Conservation (phyloP, 2,113 vertebrate genomes). For the Grallaria varia region DNA sequence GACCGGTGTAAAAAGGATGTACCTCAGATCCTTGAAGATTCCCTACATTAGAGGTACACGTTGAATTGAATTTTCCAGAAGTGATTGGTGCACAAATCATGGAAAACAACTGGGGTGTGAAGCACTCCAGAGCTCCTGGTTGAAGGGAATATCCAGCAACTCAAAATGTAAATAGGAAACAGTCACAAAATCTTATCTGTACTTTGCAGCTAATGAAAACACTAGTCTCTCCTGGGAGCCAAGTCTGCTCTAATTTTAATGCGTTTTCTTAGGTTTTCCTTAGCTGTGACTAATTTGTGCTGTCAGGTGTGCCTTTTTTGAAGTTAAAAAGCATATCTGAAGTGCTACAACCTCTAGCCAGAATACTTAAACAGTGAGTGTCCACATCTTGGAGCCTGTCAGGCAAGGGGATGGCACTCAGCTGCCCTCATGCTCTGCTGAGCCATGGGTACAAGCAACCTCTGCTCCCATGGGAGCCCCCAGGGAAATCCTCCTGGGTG, state of each 20-base stretch:
- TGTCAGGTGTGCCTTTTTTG: slow-evolving; percentile 24
- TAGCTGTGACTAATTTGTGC: slow-evolving; percentile 27
- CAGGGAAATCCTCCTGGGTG: background rate
- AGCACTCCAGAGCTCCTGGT: background rate
- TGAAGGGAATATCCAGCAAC: slow-evolving; percentile 3
- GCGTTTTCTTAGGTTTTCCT: slow-evolving; percentile 25
- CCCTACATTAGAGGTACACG: background rate
- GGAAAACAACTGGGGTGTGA: background rate
- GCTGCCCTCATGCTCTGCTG: background rate
- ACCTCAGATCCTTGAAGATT: background rate
- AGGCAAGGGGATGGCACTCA: background rate
- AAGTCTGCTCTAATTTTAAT: slow-evolving; percentile 45
- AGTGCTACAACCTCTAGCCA: background rate
- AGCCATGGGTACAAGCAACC: background rate
- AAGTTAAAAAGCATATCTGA: slow-evolving; percentile 25
- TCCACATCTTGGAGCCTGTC: background rate
- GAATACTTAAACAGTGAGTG: background rate
- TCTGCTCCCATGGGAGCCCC: background rate
- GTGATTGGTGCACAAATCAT: background rate
- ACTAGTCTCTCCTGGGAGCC: background rate
- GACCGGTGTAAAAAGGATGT: background rate
- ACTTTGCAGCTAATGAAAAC: slow-evolving; percentile 50
- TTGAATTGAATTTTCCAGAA: background rate
- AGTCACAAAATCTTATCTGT: slow-evolving; percentile 36
- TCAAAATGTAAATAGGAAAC: slow-evolving; percentile 29